Percentiles rank a stretch among this genome's conserved stretches.
phyloP scores from a whole-genome alignment of 1,140 invertebrate genomes.

The Pseudomyrmex pallidus region DNA sequence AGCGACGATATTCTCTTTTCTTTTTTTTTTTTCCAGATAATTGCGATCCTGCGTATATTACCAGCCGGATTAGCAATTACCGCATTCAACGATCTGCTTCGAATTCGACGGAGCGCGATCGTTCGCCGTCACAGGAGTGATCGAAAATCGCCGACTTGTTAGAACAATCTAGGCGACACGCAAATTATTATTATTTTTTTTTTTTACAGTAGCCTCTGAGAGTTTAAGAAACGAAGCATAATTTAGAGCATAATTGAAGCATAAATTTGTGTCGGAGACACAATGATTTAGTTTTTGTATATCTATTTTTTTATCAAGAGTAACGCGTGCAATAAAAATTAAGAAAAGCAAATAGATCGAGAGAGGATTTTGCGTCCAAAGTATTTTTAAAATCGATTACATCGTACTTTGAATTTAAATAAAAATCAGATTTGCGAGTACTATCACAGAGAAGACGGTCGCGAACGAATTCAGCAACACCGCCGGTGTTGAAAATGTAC shows the following conservation, averaged over 20 bases:
- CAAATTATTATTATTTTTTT: neutral
- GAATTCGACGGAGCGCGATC: neutral
- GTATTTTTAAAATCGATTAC: no score
- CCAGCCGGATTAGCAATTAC: conserved; percentile 74
- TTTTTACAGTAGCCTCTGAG: neutral
- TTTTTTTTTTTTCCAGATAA: conserved; percentile 79
- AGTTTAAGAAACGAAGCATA: neutral
- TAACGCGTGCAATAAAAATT: no score
- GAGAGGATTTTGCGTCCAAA: neutral
- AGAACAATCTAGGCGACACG: neutral
- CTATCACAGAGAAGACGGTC: no score
- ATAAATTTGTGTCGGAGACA: no score
- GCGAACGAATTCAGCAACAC: neutral
- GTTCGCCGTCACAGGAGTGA: neutral
- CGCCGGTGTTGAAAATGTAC: conserved; percentile 3
- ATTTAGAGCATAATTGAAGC: neutral
- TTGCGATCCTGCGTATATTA: conserved; percentile 72
- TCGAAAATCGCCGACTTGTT: neutral
- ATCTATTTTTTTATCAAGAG: no score
- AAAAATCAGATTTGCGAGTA: neutral
- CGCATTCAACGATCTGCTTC: conserved; percentile 31
- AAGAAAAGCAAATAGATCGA: conserved; percentile 1
- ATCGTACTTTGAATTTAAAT: neutral
- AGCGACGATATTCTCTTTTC: conserved; percentile 33
- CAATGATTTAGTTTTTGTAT: no score